Base-by-base conservation (phyloP, 2,888 invertebrate species). In the Sminthurinus aureus region DNA sequence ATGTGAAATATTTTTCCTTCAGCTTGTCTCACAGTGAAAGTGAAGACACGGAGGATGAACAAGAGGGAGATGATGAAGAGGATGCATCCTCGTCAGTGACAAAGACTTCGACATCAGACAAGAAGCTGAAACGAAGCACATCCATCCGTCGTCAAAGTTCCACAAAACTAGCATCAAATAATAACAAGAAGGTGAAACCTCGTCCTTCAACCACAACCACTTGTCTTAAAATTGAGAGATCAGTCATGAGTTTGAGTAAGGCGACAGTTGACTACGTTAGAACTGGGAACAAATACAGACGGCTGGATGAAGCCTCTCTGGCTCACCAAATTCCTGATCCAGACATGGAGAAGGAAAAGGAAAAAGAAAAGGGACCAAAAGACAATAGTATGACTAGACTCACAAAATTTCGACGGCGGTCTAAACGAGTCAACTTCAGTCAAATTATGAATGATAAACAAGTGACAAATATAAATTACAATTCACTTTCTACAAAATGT, bases 21-120 rank as follows among this genome's bases (percentile, higher is more conserved):
- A 88, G 88, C 79, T 78, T 88, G 66, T 87, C 87, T 8, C 87
- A 88, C 51, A 88, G 88, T 81, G 88, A 88, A 67, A 85, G 86
- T 24, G 84, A 83, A 51, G 85, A 84, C 13, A 51, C 77, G 22
- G 83, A 78, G 2, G 71, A 83, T 38, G 86, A 85, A 0, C 78
- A 22, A 0, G 50, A 67, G 15, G 81, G 73, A 52, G 79, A 84
- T 13, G 77, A 79, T 9, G 83, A 84, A 24, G 38, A 38, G 38
- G 38, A 38, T 38, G 38, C 38, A 38, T 38, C 38, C 38, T n/a
- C n/a, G n/a, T n/a, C n/a, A n/a, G 38, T 1, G 38, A 58, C 58
- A 18, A 58, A 13, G 58, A 58, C 58, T 4, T 38, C 38, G 6
- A 4, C 38, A 6, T 52, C 78, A 9, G 79, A 79, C 20, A 79